Evolutionary conservation across 2,888 invertebrate genomes (phyloP), one percentile per base, ranked within the genome.

Genomic region (Ennomos fuscantarius): DNA sequence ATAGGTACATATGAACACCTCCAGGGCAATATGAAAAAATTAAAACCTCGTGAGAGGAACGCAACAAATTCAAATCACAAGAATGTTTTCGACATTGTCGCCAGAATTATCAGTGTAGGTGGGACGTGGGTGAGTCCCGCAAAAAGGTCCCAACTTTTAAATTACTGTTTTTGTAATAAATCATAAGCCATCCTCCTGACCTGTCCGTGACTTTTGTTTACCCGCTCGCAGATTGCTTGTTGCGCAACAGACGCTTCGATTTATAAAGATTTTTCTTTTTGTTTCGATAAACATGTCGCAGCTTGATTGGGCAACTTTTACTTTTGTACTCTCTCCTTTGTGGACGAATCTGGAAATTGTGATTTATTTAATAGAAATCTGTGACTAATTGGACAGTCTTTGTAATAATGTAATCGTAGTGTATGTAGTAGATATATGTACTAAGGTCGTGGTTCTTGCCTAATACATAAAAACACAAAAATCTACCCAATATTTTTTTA

Each of bases 81-180:
- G 57, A 51, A 43, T 42, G 48, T 55, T 55, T 47, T 45, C 51
- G 45, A 44, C 47, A 42, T 45, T 48, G 48, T 54, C 51, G 37
- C 31, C 31, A 43, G 40, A 42, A 52, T 56, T 51, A 51, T 41
- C 44, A 51, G 62, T 52, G 66, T 66, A 55, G 66, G 64, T 53
- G 63, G 60, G 58, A 44, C 57, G 69, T 68, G 61, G 67, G 70
- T 60, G 68, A 58, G 60, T 61, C 62, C 50, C 48, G 58, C 67
- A 62, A 61, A 67, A 70, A 67, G 62, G 68, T 62, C 46, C 44
- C 65, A 63, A 65, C 65, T 65, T 67, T 66, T 67, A 67, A 68
- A 69, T 69, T 66, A 65, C 65, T 61, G 62, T 52, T 8, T 46
- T 40, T 46, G 41, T 60, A 52, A 62, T 61, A 64, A 59, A 66